phyloP scores from a whole-genome alignment of 2,113 vertebrate species.

The Empidonax traillii region DNA sequence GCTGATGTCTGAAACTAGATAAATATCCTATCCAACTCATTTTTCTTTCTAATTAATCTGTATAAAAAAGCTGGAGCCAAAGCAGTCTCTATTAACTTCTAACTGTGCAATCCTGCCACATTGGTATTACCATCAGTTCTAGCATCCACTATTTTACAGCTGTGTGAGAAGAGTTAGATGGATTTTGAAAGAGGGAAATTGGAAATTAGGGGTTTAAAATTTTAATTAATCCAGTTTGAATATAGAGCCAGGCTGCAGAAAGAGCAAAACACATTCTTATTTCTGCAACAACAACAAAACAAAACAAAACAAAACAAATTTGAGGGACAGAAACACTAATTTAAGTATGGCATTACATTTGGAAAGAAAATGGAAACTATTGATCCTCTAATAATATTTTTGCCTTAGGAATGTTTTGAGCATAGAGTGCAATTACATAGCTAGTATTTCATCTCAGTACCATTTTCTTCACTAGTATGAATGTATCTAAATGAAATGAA shows the following conservation, averaged over 20 bases:
- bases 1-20: background rate
- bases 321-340: background rate
- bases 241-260: background rate
- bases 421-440: background rate
- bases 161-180: background rate
- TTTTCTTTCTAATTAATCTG: background rate
- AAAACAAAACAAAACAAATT: background rate
- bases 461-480: background rate
- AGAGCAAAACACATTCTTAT: background rate
- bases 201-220: slow-evolving; percentile 29
- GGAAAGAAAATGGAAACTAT: slow-evolving; percentile 37
- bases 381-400: background rate
- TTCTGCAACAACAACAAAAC: background rate
- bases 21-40: background rate
- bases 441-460: background rate
- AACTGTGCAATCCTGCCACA: background rate
- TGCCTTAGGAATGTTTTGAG: background rate
- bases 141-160: background rate
- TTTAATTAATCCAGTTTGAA: background rate
- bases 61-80: background rate
- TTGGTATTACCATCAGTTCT: background rate
- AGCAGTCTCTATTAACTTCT: background rate
- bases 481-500: background rate
- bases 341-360: background rate
- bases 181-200: background rate